A percentile compares a stretch with the other conserved stretches of the same genome.
Evolutionary conservation across 2,797 vertebrate genomes (phyloP).

Genomic region (Coranthus polyacanthus): DNA sequence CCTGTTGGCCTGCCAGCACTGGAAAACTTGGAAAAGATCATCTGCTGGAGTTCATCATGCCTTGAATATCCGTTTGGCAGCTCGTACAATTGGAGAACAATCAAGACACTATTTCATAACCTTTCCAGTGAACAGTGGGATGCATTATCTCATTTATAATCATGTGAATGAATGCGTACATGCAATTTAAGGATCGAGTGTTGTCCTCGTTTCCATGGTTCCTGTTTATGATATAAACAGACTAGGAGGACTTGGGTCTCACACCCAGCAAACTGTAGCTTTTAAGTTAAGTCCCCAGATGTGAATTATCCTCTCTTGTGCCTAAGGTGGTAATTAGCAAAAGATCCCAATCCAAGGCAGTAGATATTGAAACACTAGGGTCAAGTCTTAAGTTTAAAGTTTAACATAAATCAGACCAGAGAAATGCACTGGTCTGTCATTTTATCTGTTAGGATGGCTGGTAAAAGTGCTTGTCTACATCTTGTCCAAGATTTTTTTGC

Average conservation of each 20-base stretch:
- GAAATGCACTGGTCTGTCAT: background rate
- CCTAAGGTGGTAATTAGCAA: slow-evolving; percentile 11
- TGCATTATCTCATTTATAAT: slow-evolving; percentile 71
- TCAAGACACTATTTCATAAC: slow-evolving; percentile 74
- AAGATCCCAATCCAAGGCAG: background rate
- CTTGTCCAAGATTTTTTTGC: background rate
- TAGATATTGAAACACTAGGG: background rate
- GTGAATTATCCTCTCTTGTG: slow-evolving; percentile 22
- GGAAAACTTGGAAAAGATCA: slow-evolving; percentile 68
- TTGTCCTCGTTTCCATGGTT: slow-evolving; percentile 70
- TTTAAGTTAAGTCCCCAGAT: slow-evolving; percentile 27
- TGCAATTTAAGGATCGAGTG: slow-evolving; percentile 50
- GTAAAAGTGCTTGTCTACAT: background rate
- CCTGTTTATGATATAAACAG: slow-evolving; percentile 67
- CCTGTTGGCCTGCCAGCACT: slow-evolving; percentile 55
- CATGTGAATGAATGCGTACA: slow-evolving; percentile 61
- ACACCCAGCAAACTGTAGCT: slow-evolving; percentile 45
- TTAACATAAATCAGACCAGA: slow-evolving; percentile 11
- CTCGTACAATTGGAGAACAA: slow-evolving; percentile 69
- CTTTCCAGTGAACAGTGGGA: slow-evolving; percentile 60
- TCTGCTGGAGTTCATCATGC: slow-evolving; percentile 66
- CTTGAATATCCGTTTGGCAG: slow-evolving; percentile 73
- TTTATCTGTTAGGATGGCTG: background rate
- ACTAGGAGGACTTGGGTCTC: slow-evolving; percentile 20
- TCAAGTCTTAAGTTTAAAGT: background rate